Percentiles rank a stretch among this genome's conserved stretches.
Evolutionary conservation across 1,140 invertebrate species (phyloP).

Genomic region (Drosophila watanabei): DNA sequence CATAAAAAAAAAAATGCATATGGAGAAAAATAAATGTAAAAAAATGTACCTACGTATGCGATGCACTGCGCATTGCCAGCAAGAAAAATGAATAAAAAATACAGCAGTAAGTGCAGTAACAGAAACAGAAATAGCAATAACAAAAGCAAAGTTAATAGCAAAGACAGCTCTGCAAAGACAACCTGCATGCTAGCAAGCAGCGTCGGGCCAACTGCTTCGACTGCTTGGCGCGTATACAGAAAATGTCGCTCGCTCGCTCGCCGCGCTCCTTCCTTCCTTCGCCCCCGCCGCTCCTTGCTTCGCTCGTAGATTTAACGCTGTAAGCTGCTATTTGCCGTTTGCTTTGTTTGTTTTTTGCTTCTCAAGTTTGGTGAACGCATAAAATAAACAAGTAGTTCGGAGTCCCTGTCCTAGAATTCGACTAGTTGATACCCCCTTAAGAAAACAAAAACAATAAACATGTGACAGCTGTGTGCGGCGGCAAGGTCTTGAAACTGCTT

Average conservation of each 20-base stretch:
- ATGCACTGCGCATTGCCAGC: slow-evolving; percentile 33
- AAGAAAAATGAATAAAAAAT: slow-evolving; percentile 67
- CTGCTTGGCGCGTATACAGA: slow-evolving; percentile 63
- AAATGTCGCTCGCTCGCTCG: slow-evolving; percentile 64
- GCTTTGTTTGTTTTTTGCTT: slow-evolving; percentile 40
- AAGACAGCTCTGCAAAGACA: slow-evolving; percentile 33
- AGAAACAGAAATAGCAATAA: slow-evolving; percentile 29
- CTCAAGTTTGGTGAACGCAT: slow-evolving; percentile 76
- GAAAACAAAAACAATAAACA: slow-evolving; percentile 3
- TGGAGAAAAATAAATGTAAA: slow-evolving; percentile 63
- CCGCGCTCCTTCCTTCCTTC: slow-evolving; percentile 28
- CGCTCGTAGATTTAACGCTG: slow-evolving; percentile 20
- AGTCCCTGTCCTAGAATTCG: slow-evolving; percentile 17
- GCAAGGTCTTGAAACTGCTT: slow-evolving; percentile 15
- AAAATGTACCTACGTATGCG: slow-evolving; percentile 36
- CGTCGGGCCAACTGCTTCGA: slow-evolving; percentile 18
- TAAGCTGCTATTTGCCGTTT: slow-evolving; percentile 37
- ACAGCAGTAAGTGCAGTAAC: slow-evolving; percentile 66
- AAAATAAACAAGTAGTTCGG: slow-evolving; percentile 55
- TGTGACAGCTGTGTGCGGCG: slow-evolving; percentile 11
- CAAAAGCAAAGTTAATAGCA: slow-evolving; percentile 47
- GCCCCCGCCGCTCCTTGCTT: background rate
- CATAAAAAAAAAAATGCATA: slow-evolving; percentile 71
- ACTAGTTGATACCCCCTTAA: slow-evolving; percentile 34
- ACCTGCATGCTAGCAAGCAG: slow-evolving; percentile 31